phyloP scores from a whole-genome alignment of 2,797 vertebrate genomes.

The Acanthurus tractus region DNA sequence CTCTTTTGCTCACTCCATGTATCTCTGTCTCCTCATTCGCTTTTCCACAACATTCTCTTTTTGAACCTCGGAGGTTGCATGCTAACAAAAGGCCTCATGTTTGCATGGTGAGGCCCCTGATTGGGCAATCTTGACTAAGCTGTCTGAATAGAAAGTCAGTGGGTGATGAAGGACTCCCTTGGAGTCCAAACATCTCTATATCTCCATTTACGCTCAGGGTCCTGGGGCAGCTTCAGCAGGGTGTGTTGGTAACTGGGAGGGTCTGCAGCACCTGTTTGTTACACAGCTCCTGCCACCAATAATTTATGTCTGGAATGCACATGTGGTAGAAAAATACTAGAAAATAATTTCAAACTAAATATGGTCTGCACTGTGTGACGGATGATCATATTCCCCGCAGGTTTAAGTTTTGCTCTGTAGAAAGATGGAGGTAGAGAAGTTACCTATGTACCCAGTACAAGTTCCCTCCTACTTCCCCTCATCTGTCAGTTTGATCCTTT shows the following conservation, averaged over 20 bases:
- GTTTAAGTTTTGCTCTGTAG: not conserved
- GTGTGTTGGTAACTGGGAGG: constrained; percentile 29
- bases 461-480: constrained; percentile 11
- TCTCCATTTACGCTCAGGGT: constrained; percentile 52
- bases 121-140: constrained; percentile 86
- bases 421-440: constrained; percentile 9
- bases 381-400: not conserved
- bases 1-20: constrained; percentile 61
- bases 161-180: constrained; percentile 80
- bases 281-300: not conserved
- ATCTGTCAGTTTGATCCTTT: constrained; percentile 45
- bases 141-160: constrained; percentile 84
- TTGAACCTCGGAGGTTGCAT: constrained; percentile 72
- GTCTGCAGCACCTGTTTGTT: constrained; percentile 28
- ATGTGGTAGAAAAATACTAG: not conserved
- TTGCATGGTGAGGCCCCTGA: constrained; percentile 85
- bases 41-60: constrained; percentile 74
- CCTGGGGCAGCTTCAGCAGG: constrained; percentile 22
- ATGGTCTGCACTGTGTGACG: not conserved
- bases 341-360: not conserved
- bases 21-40: constrained; percentile 69
- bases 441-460: constrained; percentile 21
- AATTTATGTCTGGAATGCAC: not conserved
- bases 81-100: constrained; percentile 87
- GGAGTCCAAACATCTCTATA: constrained; percentile 81